A percentile compares a stretch with the other conserved stretches of the same genome.
phyloP scores from a whole-genome alignment of 2,888 invertebrate genomes.

The Theodoxus fluviatilis region DNA sequence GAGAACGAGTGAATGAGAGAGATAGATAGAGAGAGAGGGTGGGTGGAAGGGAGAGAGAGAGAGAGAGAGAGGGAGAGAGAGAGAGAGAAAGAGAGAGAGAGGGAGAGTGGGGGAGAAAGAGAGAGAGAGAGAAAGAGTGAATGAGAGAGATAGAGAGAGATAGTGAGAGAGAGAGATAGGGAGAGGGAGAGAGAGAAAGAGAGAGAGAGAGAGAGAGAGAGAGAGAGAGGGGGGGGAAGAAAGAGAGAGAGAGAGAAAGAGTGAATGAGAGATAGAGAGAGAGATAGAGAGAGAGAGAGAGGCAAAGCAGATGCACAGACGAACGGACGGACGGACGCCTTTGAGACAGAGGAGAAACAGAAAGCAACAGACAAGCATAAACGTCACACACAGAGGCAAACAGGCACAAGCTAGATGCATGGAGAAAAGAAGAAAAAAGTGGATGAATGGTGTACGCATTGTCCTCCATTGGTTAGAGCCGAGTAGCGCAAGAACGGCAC shows the following conservation, averaged over 20 bases:
- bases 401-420: conserved; percentile 1
- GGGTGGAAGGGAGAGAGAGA: background rate
- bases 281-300: conserved; percentile 20
- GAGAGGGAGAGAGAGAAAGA: conserved; percentile 5
- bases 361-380: too few species aligned
- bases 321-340: background rate
- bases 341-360: background rate
- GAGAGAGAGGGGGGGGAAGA: background rate
- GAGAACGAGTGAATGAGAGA: background rate
- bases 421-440: background rate
- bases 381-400: too few species aligned
- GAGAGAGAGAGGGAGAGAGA: background rate
- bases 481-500: too few species aligned
- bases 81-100: conserved; percentile 17
- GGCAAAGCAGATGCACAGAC: background rate
- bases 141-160: background rate
- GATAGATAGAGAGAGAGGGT: background rate
- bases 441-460: background rate
- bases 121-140: conserved; percentile 19
- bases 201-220: conserved; percentile 7
- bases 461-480: too few species aligned
- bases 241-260: conserved; percentile 11
- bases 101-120: conserved; percentile 22
- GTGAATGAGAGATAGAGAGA: conserved; percentile 18
- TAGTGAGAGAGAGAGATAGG: background rate